Evolutionary conservation across 2,113 vertebrate genomes (phyloP).

Genomic region (Hippolais icterina): DNA sequence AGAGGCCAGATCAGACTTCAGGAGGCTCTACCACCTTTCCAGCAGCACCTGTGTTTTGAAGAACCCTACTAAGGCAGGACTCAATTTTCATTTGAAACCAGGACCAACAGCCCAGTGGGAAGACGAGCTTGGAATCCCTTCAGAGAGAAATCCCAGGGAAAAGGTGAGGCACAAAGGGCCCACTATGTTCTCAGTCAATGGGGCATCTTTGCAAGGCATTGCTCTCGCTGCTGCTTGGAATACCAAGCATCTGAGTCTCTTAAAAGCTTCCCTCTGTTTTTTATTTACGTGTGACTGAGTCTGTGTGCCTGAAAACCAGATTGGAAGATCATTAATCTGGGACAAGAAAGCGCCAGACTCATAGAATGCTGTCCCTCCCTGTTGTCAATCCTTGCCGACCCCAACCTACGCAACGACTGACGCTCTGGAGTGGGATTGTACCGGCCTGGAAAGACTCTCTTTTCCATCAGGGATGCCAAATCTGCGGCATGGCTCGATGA

Average conservation of each 20-base stretch:
- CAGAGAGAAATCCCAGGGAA: neutral
- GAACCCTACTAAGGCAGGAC: neutral
- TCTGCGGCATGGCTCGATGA: neutral
- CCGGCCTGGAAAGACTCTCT: neutral
- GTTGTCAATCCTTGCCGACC: constrained; percentile 18
- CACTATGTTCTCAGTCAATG: accelerated
- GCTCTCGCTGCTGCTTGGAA: constrained; percentile 2
- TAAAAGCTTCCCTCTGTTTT: constrained; percentile 59
- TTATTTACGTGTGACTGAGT: constrained; percentile 34
- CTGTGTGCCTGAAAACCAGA: constrained; percentile 58
- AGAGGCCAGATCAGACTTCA: neutral
- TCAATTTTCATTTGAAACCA: neutral
- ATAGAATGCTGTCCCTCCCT: constrained; percentile 43
- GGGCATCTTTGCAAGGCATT: neutral
- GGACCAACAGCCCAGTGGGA: neutral
- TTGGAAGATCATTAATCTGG: constrained; percentile 47
- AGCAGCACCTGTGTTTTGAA: neutral
- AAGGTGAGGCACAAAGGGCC: neutral
- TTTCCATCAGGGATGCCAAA: neutral
- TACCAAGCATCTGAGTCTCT: constrained; percentile 37
- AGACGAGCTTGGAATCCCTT: neutral
- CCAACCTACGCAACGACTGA: constrained; percentile 39
- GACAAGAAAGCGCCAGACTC: constrained; percentile 18
- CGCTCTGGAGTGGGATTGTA: neutral
- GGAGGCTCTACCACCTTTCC: neutral